These are phyloP conservation scores for Beaufortia kweichowensis DNA, from an alignment of 2,113 vertebrate genomes.

Conservation along the genomic window DNA sequence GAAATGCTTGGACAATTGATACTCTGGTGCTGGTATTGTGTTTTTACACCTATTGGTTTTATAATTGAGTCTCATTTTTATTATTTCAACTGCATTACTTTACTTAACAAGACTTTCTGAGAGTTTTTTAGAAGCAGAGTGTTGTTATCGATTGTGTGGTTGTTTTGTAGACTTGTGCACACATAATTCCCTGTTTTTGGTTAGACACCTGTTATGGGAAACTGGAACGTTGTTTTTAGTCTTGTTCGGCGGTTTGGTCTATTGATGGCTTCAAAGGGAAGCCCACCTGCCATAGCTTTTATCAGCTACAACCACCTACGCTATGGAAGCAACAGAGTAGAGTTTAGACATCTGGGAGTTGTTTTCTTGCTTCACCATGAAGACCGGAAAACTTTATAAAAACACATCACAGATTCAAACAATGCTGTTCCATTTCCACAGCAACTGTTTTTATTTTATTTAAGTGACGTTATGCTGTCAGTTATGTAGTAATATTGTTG, in stretches of 20 bases:
- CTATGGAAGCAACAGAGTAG: conserved; percentile 28
- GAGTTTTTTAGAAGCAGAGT: not conserved
- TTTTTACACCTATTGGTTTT: no score
- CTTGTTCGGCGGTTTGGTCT: conserved; percentile 59
- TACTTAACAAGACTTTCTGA: not conserved
- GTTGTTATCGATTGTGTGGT: not conserved
- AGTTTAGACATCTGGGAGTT: conserved; percentile 22
- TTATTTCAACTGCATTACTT: not conserved
- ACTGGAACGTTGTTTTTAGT: conserved; percentile 65
- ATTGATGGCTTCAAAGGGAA: conserved; percentile 74
- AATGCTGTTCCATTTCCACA: not conserved
- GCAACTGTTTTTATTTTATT: not conserved
- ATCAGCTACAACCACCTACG: conserved; percentile 66
- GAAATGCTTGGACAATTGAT: not conserved
- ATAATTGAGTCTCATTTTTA: no score
- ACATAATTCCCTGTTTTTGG: conserved; percentile 14
- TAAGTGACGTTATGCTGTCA: not conserved
- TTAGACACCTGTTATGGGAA: conserved; percentile 13
- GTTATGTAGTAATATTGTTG: not conserved
- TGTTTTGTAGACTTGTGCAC: conserved; percentile 9
- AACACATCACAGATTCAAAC: conserved; percentile 10
- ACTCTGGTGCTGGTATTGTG: no score
- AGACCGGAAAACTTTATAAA: conserved; percentile 12
- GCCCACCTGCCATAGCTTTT: conserved; percentile 75
- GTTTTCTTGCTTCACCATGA: not conserved